These are phyloP conservation scores for Coregonus ussuriensis DNA, from an alignment of 2,797 vertebrate species.

Conservation along the genomic window DNA sequence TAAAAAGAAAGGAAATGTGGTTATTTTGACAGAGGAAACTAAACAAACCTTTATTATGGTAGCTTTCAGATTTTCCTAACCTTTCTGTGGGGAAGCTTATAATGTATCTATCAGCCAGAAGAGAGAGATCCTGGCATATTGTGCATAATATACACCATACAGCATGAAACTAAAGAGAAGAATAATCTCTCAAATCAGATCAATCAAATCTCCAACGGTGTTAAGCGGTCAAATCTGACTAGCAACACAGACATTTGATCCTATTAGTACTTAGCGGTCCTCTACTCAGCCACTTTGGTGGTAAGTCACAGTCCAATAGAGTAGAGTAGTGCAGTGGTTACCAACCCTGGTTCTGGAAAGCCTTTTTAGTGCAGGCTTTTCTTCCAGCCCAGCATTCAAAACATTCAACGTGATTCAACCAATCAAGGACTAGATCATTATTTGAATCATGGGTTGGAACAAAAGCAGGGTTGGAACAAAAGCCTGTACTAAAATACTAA, in stretches of 20 bases:
- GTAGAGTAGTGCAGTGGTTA: constrained; percentile 60
- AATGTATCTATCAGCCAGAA: constrained; percentile 21
- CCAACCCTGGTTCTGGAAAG: constrained; percentile 51
- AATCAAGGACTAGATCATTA: constrained; percentile 35
- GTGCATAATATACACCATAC: constrained; percentile 49
- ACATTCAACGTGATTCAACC: constrained; percentile 29
- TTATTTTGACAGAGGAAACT: background rate
- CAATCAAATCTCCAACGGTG: background rate
- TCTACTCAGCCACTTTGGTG: background rate
- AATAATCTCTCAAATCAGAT: background rate
- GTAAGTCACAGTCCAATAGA: constrained; percentile 42
- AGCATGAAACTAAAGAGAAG: constrained; percentile 8
- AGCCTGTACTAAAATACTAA: background rate
- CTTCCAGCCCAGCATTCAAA: constrained; percentile 33
- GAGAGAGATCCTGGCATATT: constrained; percentile 37
- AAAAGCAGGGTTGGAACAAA: constrained; percentile 4
- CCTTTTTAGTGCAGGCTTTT: constrained; percentile 27
- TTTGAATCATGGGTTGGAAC: background rate
- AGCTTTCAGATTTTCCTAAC: background rate
- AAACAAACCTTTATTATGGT: background rate
- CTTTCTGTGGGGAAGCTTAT: constrained; percentile 14
- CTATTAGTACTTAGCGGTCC: background rate
- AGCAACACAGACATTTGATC: background rate
- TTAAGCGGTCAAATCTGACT: background rate
- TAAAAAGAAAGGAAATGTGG: background rate